Base-by-base conservation (phyloP, 2,797 vertebrate genomes). In the Leptodactylus fallax region DNA sequence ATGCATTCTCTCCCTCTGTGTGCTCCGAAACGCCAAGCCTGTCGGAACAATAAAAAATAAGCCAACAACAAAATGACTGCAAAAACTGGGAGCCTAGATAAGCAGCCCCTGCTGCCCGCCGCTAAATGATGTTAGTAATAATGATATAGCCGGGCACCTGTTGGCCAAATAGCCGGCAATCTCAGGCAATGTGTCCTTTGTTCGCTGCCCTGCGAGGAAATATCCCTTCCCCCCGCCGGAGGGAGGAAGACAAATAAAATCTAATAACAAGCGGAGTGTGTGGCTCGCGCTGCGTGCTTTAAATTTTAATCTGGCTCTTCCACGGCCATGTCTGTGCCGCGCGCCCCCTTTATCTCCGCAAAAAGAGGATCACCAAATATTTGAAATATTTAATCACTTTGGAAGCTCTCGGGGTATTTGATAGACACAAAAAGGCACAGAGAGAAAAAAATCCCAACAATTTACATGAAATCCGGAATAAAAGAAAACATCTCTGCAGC, bases 301-400 rank as follows among this genome's bases (percentile, higher is more conserved):
- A 77, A 81, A 86, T 89, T 82, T 79, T 79, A 86, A 89, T 89
- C 79, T 67, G 8, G 9, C 47, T 81, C 16, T 45, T 47, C 21
- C 63, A 36, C 58, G 53, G 65, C 49, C 65, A 12, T 88, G 47
- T 72, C 77, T 72, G 83, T 81, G 85, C 72, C 74, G 71, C 61
- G 25, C 19, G 4, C 45, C 47, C 65, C 69, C 36, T 81, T 85
- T 83, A 86, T 86, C 83, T 82, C 36, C 6, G 12, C 79, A 81
- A 61, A 78, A 84, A 83, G 55, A 23, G 25, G 79, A 86, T 86
- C 79, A 51, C 51, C 60, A 89, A 86, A 89, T 86, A 89, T 89
- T 89, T 78, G 72, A 89, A 60, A 89, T 89, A 82, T 86, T 89
- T 86, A 89, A 86, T 89, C 84, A 78, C 87, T 85, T 78, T 60